Evolutionary conservation across 2,797 vertebrate species (phyloP).

Genomic region (Harpagifer antarcticus): DNA sequence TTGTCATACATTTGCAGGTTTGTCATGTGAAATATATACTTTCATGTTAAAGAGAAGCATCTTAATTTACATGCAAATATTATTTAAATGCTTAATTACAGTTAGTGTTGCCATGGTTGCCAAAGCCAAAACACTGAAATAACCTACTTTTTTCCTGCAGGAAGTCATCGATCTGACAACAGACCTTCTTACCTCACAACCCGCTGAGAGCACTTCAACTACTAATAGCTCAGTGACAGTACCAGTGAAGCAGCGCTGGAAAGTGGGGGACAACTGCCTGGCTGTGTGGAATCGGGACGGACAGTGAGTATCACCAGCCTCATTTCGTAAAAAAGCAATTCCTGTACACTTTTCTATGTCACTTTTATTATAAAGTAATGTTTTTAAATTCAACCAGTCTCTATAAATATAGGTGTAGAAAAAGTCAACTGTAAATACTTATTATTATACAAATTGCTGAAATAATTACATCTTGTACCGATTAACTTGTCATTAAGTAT

Average conservation of each 20-base stretch:
- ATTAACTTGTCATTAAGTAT: background rate
- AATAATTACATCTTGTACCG: no score
- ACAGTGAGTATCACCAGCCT: slow-evolving; percentile 94
- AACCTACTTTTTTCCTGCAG: slow-evolving; percentile 71
- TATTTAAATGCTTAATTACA: no score
- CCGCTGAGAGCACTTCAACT: slow-evolving; percentile 88
- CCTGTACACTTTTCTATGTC: background rate
- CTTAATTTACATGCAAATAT: no score
- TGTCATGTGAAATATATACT: no score
- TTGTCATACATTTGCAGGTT: no score
- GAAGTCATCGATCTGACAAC: slow-evolving; percentile 99
- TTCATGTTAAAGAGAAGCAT: no score
- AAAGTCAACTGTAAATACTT: background rate
- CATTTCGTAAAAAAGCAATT: slow-evolving; percentile 10
- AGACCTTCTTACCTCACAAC: slow-evolving; percentile 95
- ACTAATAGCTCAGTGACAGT: slow-evolving; percentile 86
- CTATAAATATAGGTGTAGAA: background rate
- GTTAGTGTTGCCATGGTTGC: no score
- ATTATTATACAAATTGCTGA: background rate
- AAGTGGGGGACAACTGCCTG: slow-evolving; percentile 95
- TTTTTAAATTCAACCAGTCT: no score
- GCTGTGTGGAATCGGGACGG: slow-evolving; percentile 95
- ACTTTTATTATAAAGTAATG: background rate
- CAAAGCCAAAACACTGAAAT: background rate
- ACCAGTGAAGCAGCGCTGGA: slow-evolving; percentile 90